These are phyloP conservation scores for Uloborus plumipes DNA, from an alignment of 2,888 invertebrate genomes.

Conservation along the genomic window DNA sequence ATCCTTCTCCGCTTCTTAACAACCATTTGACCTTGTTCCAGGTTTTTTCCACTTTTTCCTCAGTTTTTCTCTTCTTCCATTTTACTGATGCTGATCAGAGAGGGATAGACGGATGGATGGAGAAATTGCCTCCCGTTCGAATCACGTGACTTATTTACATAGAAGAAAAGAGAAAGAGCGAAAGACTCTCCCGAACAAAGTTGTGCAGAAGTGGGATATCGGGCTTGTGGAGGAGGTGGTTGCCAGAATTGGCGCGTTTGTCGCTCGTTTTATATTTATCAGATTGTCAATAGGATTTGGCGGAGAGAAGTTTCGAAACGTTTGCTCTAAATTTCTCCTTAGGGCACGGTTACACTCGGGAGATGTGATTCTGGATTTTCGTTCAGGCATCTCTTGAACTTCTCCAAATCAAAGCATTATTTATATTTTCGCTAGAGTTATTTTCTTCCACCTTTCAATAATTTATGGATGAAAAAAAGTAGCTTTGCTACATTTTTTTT, in stretches of 20 bases:
- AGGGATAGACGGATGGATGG: conserved; percentile 41
- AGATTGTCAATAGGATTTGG: conserved; percentile 32
- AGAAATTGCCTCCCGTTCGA: conserved; percentile 60
- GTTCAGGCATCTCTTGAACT: no score
- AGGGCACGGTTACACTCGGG: no score
- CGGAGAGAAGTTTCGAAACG: conserved; percentile 15
- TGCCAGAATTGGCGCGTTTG: conserved; percentile 33
- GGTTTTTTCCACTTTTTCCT: conserved; percentile 28
- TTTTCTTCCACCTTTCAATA: no score
- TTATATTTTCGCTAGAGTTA: no score
- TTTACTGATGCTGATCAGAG: conserved; percentile 44
- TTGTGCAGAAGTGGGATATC: conserved; percentile 28
- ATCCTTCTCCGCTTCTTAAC: conserved; percentile 42
- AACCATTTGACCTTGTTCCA: conserved; percentile 61
- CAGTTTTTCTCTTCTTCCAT: conserved; percentile 28
- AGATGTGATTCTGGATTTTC: no score
- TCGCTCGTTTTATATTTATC: conserved; percentile 39
- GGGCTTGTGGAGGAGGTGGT: not conserved
- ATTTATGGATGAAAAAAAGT: no score
- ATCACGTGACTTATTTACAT: conserved; percentile 64
- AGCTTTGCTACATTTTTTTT: no score
- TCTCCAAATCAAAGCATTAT: no score
- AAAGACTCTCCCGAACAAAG: conserved; percentile 33
- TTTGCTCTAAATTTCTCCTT: not conserved
- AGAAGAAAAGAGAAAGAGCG: conserved; percentile 38